These are phyloP conservation scores for Coryphaenoides rupestris DNA, from an alignment of 2,113 vertebrate species.

Conservation along the genomic window DNA sequence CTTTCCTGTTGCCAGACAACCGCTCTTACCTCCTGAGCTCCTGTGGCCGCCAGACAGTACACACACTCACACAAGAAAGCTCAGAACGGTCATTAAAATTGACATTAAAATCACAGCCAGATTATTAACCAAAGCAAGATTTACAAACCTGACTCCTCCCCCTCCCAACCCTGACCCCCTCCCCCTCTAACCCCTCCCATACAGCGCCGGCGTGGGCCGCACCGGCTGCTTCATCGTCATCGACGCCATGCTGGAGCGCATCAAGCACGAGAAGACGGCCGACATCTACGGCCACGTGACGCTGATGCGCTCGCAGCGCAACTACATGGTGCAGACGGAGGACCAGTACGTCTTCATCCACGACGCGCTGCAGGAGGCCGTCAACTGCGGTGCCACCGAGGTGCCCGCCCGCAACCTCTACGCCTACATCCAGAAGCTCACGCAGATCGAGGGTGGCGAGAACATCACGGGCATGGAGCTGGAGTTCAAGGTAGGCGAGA, in stretches of 20 bases:
- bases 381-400: conserved; percentile 98
- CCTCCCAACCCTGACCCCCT: too few relatives aligned
- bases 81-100: too few relatives aligned
- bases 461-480: conserved; percentile 99
- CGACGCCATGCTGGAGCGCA: conserved; percentile 98
- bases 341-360: conserved; percentile 99
- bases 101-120: too few relatives aligned
- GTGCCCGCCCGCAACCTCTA: conserved; percentile 98
- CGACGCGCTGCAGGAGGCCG: conserved; percentile 94
- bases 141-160: too few relatives aligned
- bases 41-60: too few relatives aligned
- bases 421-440: conserved; percentile 99
- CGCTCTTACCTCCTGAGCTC: too few relatives aligned
- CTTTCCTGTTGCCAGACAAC: too few relatives aligned
- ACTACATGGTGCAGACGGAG: conserved; percentile 99
- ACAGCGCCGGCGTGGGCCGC: conserved; percentile 93
- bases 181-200: conserved; percentile 18
- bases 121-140: too few relatives aligned
- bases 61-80: too few relatives aligned
- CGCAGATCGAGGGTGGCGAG: conserved; percentile 94
- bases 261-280: conserved; percentile 98
- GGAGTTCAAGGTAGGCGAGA: conserved; percentile 89
- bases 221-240: conserved; percentile 99
- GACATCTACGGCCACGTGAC: conserved; percentile 99
- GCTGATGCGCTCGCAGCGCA: conserved; percentile 97